phyloP scores from a whole-genome alignment of 2,888 invertebrate species.

The Leucoma salicis region DNA sequence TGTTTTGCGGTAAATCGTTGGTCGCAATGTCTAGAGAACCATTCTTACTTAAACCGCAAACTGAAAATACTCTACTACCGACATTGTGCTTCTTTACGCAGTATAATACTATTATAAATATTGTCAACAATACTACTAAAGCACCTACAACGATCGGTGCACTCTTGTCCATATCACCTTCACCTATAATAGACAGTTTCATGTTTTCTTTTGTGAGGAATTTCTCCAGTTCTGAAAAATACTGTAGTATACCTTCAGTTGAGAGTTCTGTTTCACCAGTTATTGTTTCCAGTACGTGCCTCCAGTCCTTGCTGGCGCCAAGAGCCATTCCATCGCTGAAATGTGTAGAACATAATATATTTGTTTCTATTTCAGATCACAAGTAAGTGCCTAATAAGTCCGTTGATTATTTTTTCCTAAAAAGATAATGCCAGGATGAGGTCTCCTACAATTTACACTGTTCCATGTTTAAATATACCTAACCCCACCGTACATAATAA shows the following conservation, averaged over 20 bases:
- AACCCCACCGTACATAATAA: no score
- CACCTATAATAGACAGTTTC: slow-evolving; percentile 40
- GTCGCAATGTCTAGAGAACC: slow-evolving; percentile 73
- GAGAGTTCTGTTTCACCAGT: slow-evolving; percentile 70
- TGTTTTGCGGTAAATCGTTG: slow-evolving; percentile 56
- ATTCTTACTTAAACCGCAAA: slow-evolving; percentile 69
- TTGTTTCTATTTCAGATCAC: neutral
- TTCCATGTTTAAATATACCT: no score
- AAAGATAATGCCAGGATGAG: no score
- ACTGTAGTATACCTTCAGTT: slow-evolving; percentile 63
- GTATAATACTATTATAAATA: slow-evolving; percentile 63
- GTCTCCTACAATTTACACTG: no score
- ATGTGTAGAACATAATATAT: neutral
- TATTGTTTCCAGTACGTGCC: slow-evolving; percentile 62
- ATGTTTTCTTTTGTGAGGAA: slow-evolving; percentile 56
- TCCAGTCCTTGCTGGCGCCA: slow-evolving; percentile 72
- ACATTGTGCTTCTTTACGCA: slow-evolving; percentile 63
- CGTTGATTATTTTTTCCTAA: no score
- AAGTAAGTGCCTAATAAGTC: no score
- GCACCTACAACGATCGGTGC: slow-evolving; percentile 67
- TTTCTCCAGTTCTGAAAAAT: slow-evolving; percentile 57
- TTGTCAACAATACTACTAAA: slow-evolving; percentile 56
- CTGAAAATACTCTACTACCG: slow-evolving; percentile 52
- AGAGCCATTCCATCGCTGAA: slow-evolving; percentile 72
- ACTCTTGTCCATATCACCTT: slow-evolving; percentile 62